Percentiles rank a stretch among this genome's conserved stretches.
Conservation (phyloP, 2,797 vertebrate genomes). For the Alosa sapidissima region DNA sequence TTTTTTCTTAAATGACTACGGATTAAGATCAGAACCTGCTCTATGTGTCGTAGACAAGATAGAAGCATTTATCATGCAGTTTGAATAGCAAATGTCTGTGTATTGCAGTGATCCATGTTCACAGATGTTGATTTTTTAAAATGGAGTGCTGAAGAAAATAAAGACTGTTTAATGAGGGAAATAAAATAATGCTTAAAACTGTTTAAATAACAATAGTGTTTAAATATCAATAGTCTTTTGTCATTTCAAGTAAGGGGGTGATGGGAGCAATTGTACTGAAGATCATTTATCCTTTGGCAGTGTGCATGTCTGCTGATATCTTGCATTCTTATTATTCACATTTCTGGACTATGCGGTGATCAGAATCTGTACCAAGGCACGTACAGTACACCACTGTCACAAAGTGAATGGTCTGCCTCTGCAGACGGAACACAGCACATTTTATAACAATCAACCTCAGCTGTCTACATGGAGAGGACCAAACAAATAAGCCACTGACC, state of each 20-base stretch:
- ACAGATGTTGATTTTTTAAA: background rate
- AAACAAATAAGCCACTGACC: background rate
- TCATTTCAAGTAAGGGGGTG: background rate
- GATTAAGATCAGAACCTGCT: slow-evolving; percentile 46
- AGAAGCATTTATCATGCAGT: slow-evolving; percentile 12
- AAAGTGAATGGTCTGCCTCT: no score
- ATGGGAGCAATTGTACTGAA: background rate
- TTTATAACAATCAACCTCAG: background rate
- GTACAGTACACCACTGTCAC: no score
- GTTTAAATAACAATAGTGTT: no score
- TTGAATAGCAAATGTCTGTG: background rate
- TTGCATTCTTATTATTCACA: no score
- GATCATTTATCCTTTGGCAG: background rate
- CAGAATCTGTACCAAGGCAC: no score
- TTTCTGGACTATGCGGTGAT: no score
- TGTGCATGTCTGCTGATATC: no score
- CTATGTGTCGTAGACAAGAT: slow-evolving; percentile 22
- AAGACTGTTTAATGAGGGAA: background rate
- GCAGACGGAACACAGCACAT: no score
- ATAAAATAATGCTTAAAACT: background rate
- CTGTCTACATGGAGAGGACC: background rate
- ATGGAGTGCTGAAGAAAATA: background rate
- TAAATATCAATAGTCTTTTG: no score
- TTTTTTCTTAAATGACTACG: slow-evolving; percentile 40
- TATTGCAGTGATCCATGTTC: background rate